Base-by-base conservation (phyloP, 2,888 invertebrate species). In the Hesperia comma region DNA sequence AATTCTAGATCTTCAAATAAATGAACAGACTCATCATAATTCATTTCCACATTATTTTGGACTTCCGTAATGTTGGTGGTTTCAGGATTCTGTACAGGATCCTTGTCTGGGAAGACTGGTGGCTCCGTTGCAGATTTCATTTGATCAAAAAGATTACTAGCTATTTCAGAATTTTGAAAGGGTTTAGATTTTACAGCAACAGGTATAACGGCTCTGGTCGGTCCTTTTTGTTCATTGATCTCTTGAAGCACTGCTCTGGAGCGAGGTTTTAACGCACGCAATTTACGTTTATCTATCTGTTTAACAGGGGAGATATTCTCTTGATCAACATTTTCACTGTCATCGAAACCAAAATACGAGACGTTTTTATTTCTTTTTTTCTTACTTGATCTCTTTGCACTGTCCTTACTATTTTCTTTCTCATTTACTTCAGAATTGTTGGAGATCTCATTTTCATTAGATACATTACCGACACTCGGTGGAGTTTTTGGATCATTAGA, bases 311-410 rank as follows among this genome's bases (percentile, higher is more conserved):
- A 86, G 14, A 88, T 69, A 82, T 93, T 93, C 68, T 93, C 92
- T 71, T 81, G 83, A 70, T 89, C 86, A 56, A 73, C 70, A 70
- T 79, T 79, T 33, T 86, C 86, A 71, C 78, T 88, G 12, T 92
- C 90, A 80, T 93, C 90, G 82, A 93, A 93, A 1, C 93, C 93
- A 77, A 93, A 93, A 70, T 81, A 91, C 69, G 88, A 88, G 2
- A 76, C 69, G 70, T 86, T 78, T 61, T 82, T 83, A 43, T 84
- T 73, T 49, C 81, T 73, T 19, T 78, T 71, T 37, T 75, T 75
- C 57, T 78, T 71, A 62, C 74, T 75, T 62, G 70, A 72, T 41
- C 68, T 78, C 74, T 73, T 79, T 75, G 66, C 71, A 69, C 72
- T 81, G 67, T 68, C 70, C 70, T 69, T 54, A 40, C 66, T 62